Base-by-base conservation (phyloP, 2,113 vertebrate genomes). In the Ictalurus punctatus region DNA sequence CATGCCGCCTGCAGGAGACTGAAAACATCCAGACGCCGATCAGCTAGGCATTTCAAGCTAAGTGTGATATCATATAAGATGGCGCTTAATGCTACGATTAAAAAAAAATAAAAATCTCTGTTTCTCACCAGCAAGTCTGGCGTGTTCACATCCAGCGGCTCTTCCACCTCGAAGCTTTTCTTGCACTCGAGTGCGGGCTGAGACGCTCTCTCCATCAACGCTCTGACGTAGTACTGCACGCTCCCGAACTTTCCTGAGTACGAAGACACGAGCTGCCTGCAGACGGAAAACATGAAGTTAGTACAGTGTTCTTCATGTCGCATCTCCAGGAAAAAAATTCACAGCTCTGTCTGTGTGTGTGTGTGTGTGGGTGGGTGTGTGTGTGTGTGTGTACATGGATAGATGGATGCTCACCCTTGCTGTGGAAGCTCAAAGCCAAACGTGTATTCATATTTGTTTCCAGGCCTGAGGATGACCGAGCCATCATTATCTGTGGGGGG, bases 1-100 rank as follows among this genome's bases (percentile, higher is more conserved):
- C 90, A 96, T 96, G 71, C 97, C 98, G 0, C 97, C 96, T 0
- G 97, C 95, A 0, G 98, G 98, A 2, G 95, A 97, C 98, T 99
- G 91, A 83, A 52, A 16, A 91, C 25, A 80, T 0, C n/a, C 4
- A 69, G 25, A 25, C 19, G 0, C 17, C 16, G 34, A n/a, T 12
- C 44, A 54, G 48, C 48, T 16, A 2, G 1, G 12, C 76, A 54
- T 3, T 25, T 6, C 21, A 78, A 48, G 23, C 40, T 78, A 25
- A 1, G 13, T 19, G 5, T 44, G 40, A 76, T 19, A 12, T 44
- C 3, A 1, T 8, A 25, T 44, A 25, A 48, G 1, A 13, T 1
- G 0, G 9, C 19, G 1, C 34, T 9, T 73, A 2, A 37, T 73
- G 25, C 4, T 12, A 6, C 40, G 3, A 78, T 13, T 4, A 0